Percentiles rank a stretch among this genome's conserved stretches.
These are phyloP conservation scores for Vicugna pacos DNA, from an alignment of 2,113 vertebrate species.

Conservation along the genomic window DNA sequence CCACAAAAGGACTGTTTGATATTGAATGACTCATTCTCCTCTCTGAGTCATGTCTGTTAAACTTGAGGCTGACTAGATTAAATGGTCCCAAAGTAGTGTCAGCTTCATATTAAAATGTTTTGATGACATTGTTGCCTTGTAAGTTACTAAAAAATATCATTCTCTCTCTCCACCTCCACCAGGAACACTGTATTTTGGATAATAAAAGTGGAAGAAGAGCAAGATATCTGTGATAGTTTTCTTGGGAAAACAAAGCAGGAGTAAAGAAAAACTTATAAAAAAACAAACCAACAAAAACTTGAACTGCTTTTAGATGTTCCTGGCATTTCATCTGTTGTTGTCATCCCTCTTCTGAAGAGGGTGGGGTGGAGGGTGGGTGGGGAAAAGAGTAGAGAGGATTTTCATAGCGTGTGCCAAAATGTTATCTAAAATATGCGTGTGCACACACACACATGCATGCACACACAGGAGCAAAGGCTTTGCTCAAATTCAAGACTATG, in stretches of 20 bases:
- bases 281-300: background rate
- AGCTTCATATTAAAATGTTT: background rate
- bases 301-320: background rate
- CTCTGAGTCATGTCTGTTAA: background rate
- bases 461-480: background rate
- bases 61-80: background rate
- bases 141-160: background rate
- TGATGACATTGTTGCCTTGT: background rate
- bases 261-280: background rate
- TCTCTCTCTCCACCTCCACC: background rate
- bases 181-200: background rate
- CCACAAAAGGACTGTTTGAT: background rate
- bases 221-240: background rate
- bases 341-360: background rate
- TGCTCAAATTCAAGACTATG: conserved; percentile 39
- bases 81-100: background rate
- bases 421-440: background rate
- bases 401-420: background rate
- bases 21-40: background rate
- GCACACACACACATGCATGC: background rate
- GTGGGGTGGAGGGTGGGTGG: background rate
- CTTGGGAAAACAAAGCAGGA: background rate
- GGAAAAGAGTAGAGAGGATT: background rate
- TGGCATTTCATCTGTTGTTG: background rate
- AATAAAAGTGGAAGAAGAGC: background rate